These are phyloP conservation scores for Sarcophaga subvicina DNA, from an alignment of 2,888 invertebrate genomes.

Conservation along the genomic window DNA sequence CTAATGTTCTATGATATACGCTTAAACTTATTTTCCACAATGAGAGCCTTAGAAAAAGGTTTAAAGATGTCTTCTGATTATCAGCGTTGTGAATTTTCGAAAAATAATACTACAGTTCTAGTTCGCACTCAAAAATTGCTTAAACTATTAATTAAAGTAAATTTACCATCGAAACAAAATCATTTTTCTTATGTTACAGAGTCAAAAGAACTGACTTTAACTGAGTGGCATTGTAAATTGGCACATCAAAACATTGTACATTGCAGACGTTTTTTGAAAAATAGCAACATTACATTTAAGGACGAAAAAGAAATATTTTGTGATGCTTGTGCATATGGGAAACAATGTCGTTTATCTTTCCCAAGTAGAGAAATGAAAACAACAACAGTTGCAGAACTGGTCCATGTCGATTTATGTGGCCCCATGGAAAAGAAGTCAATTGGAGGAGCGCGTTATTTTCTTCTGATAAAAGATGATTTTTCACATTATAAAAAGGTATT, in stretches of 20 bases:
- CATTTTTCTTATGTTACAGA: slow-evolving; percentile 32
- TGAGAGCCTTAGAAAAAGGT: slow-evolving; percentile 44
- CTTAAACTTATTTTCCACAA: slow-evolving; percentile 35
- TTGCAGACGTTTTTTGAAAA: slow-evolving; percentile 37
- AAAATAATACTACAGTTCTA: slow-evolving; percentile 40
- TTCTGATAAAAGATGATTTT: slow-evolving; percentile 39
- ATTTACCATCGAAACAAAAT: slow-evolving; percentile 27
- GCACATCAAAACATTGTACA: slow-evolving; percentile 20
- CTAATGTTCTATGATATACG: slow-evolving; percentile 49
- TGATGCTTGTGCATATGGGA: slow-evolving; percentile 49
- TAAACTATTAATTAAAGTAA: slow-evolving; percentile 45
- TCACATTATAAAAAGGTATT: slow-evolving; percentile 36
- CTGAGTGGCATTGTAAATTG: slow-evolving; percentile 40
- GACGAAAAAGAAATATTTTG: slow-evolving; percentile 40
- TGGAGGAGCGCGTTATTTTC: slow-evolving; percentile 37
- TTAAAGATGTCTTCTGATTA: slow-evolving; percentile 52
- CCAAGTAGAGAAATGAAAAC: slow-evolving; percentile 22
- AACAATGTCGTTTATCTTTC: slow-evolving; percentile 40
- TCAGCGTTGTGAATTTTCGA: slow-evolving; percentile 47
- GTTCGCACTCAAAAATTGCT: slow-evolving; percentile 43
- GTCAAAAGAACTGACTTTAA: slow-evolving; percentile 18
- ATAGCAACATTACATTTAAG: slow-evolving; percentile 30
- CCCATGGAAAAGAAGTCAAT: slow-evolving; percentile 43
- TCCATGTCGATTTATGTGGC: slow-evolving; percentile 46
- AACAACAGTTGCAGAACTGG: slow-evolving; percentile 32